Conservation (phyloP, 1,140 invertebrate genomes). For the Coptotermes formosanus region DNA sequence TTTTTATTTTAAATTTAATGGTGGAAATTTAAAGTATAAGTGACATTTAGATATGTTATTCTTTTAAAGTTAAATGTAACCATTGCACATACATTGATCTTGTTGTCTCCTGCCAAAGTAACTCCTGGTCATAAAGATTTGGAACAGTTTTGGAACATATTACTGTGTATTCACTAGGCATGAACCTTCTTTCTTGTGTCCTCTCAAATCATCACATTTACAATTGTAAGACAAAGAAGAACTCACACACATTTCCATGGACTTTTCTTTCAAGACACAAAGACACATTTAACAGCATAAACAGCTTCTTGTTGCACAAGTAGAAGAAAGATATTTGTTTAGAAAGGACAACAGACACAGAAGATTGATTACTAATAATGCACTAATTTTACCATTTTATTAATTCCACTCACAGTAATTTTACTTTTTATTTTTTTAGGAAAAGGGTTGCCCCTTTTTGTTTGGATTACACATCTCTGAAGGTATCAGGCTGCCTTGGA, state of each 20-base stretch:
- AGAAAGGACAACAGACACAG: constrained; percentile 7
- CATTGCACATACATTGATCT: not conserved
- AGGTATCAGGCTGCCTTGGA: not conserved
- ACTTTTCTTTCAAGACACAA: constrained; percentile 6
- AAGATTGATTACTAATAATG: not conserved
- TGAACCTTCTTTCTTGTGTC: not conserved
- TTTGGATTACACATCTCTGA: not conserved
- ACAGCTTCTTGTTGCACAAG: not conserved
- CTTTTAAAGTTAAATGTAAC: not conserved
- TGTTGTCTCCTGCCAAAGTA: not conserved
- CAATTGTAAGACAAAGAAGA: not conserved
- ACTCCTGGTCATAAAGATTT: not conserved
- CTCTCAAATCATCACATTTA: not conserved
- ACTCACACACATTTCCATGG: constrained; percentile 9
- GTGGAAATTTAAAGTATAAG: constrained; percentile 8
- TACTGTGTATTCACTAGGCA: not conserved
- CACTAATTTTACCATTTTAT: not conserved
- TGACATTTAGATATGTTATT: constrained; percentile 5
- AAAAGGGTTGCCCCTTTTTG: not conserved
- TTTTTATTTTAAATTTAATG: not conserved
- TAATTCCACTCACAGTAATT: not conserved
- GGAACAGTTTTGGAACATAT: not conserved
- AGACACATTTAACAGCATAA: constrained; percentile 16
- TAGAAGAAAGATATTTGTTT: constrained; percentile 6
- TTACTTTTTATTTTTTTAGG: not conserved